phyloP scores from a whole-genome alignment of 2,113 vertebrate species.

The Isichthys henryi region DNA sequence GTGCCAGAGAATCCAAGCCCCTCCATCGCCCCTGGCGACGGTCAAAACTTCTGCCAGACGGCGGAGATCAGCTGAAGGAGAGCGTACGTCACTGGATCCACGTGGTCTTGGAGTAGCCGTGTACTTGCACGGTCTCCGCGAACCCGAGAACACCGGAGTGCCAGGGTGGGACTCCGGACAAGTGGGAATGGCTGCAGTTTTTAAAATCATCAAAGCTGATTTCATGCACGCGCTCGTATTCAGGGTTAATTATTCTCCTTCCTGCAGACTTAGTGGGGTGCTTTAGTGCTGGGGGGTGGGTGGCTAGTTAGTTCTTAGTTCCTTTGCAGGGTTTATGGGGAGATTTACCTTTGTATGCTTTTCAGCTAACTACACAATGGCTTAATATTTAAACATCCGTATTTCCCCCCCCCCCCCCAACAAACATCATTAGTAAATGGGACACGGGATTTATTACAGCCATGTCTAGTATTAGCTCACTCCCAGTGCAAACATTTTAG shows the following conservation, averaged over 20 bases:
- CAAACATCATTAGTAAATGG: slow-evolving; percentile 4
- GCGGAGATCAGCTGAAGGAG: slow-evolving; percentile 2
- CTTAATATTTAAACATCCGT: slow-evolving; percentile 13
- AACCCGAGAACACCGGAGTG: slow-evolving; percentile 19
- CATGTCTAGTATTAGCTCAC: background rate
- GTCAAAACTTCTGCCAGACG: slow-evolving; percentile 7
- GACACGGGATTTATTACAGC: background rate
- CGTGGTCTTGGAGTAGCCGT: slow-evolving; percentile 18
- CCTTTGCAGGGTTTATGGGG: slow-evolving; percentile 9
- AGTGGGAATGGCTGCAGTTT: slow-evolving; percentile 27
- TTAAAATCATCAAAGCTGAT: slow-evolving; percentile 1
- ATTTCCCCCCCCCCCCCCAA: background rate
- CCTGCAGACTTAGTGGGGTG: background rate
- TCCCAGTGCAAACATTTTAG: background rate
- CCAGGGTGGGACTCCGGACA: slow-evolving; percentile 30
- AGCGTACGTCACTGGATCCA: background rate
- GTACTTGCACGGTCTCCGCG: slow-evolving; percentile 11
- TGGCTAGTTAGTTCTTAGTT: background rate
- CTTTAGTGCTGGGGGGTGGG: background rate
- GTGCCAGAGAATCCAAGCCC: background rate
- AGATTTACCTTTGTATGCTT: slow-evolving; percentile 3
- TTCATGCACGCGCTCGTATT: background rate
- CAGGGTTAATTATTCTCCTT: slow-evolving; percentile 22
- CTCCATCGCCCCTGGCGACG: background rate
- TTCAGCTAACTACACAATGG: slow-evolving; percentile 9